Percentiles rank a stretch among this genome's conserved stretches.
Evolutionary conservation across 2,113 vertebrate genomes (phyloP).

Genomic region (Tinamus guttatus): DNA sequence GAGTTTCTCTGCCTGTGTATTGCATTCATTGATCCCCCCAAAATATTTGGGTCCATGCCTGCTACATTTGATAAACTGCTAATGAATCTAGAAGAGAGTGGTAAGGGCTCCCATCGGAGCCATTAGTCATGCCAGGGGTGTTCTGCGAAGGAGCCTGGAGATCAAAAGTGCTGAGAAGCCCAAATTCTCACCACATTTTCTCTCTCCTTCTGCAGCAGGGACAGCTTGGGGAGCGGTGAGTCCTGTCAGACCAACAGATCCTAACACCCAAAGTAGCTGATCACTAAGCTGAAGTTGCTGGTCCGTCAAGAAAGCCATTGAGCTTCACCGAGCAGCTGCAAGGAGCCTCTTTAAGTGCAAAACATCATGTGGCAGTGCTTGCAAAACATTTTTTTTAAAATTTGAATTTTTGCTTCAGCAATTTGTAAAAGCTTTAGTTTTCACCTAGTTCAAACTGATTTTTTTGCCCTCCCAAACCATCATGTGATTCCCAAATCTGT

Average conservation of each 20-base stretch:
- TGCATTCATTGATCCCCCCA: background rate
- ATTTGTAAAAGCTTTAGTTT: background rate
- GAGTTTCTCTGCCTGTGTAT: background rate
- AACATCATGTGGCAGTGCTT: background rate
- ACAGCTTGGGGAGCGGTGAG: background rate
- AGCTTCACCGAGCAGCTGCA: conserved; percentile 23
- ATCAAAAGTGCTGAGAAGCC: background rate
- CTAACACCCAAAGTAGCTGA: conserved; percentile 5
- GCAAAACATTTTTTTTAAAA: background rate
- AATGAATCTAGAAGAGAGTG: background rate
- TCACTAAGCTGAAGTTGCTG: conserved; percentile 45
- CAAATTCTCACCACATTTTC: background rate
- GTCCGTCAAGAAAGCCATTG: conserved; percentile 36
- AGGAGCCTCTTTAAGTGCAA: conserved; percentile 27
- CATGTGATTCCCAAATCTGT: background rate
- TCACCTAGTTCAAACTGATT: background rate
- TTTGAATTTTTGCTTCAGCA: background rate
- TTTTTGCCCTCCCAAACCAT: background rate
- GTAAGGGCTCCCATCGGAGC: background rate
- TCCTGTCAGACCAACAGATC: background rate
- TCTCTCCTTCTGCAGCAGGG: background rate
- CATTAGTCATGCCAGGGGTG: background rate
- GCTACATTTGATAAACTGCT: conserved; percentile 14
- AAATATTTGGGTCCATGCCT: conserved; percentile 20
- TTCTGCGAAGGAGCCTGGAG: background rate